phyloP scores from a whole-genome alignment of 1,140 invertebrate species.

The Andrena cerasifolii region DNA sequence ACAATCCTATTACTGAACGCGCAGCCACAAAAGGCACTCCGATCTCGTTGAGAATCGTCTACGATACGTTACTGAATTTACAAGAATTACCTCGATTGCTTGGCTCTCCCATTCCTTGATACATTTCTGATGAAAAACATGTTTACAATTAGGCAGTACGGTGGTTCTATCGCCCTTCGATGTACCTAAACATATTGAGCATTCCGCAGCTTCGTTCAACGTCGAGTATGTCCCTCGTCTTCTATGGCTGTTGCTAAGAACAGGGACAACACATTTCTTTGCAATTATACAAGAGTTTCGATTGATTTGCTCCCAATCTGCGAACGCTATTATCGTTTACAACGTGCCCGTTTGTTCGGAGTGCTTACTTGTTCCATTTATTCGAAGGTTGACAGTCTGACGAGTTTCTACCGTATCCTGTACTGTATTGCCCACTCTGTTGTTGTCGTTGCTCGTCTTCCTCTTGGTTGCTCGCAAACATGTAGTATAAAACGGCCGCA shows the following conservation, averaged over 20 bases:
- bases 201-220: background rate
- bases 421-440: background rate
- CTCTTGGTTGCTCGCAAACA: slow-evolving; percentile 49
- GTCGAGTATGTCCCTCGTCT: background rate
- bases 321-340: too few relatives aligned
- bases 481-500: slow-evolving; percentile 66
- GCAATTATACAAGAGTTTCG: too few relatives aligned
- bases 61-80: too few relatives aligned
- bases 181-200: slow-evolving; percentile 58
- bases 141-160: slow-evolving; percentile 48
- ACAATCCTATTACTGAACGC: too few relatives aligned
- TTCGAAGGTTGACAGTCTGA: too few relatives aligned
- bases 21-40: too few relatives aligned
- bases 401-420: too few relatives aligned
- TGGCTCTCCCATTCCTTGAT: slow-evolving; percentile 54
- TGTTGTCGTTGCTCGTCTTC: slow-evolving; percentile 31
- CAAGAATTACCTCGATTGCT: background rate
- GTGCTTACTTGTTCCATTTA: too few relatives aligned
- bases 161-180: background rate
- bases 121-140: slow-evolving; percentile 63
- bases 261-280: background rate
- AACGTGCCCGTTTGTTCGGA: too few relatives aligned
- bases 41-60: too few relatives aligned
- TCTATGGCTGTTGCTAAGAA: too few relatives aligned
- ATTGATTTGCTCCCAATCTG: too few relatives aligned